Base-by-base conservation (phyloP, 2,113 vertebrate species). In the Xenotilapia caudafasciata region DNA sequence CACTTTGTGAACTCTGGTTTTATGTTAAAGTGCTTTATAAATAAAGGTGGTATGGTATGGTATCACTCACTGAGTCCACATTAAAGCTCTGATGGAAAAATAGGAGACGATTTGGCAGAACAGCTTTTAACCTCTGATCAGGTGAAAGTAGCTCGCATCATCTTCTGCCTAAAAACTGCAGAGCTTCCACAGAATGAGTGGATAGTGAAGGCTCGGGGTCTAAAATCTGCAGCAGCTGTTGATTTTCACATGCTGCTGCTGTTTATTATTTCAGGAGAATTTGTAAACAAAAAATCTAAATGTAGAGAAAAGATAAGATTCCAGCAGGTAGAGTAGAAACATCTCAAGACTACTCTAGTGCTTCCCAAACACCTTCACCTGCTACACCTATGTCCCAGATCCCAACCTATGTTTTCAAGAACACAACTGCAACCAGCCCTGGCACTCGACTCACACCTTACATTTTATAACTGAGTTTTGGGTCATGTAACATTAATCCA, bases 61-160 rank as follows among this genome's bases (percentile, higher is more conserved):
- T 6, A 28, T 28, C 5, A 28, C 9, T 21, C 12, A 26, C 40
- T 5, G n/a, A 45, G 21, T 6, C 40, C 2, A 45, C 2, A 47
- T 47, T 5, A 47, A 75, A 75, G 40, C 42, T 17, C 40, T 47
- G 23, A 15, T 3, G 14, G 21, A 47, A 47, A 75, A 75, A 75
- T 17, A 28, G 40, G 5, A 47, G 0, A 28, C 4, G 1, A 45
- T 75, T 10, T 5, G 23, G 0, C 21, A 47, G 14, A 23, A 7
- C 68, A 73, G 21, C 40, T 73, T 45, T 9, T 45, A 28, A 45
- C 9, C 9, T 28, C 38, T 75, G 68, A 28, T 47, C 7, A 11
- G 21, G 40, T 26, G 40, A 75, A 75, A 75, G 68, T 47, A 73
- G 40, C 38, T 42, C 4, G 1, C 5, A 45, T 17, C 68, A 26